Base-by-base conservation (phyloP, 2,113 vertebrate species). In the Misgurnus mizolepis region DNA sequence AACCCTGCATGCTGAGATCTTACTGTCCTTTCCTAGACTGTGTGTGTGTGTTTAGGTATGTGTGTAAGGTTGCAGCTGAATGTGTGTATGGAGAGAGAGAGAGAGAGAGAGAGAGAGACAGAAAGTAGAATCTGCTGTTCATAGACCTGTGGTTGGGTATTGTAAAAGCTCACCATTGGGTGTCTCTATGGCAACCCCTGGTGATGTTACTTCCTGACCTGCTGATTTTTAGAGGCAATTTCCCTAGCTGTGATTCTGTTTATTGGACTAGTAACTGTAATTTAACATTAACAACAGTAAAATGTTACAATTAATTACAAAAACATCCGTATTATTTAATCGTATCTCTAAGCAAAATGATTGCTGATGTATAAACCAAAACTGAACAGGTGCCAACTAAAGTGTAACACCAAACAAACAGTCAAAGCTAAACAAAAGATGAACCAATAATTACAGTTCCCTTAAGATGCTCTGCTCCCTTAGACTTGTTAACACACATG, bases 401-500 rank as follows among this genome's bases (percentile, higher is more conserved):
- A 64, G 39, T 0, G n/a, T 50, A 47, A 50, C 22, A 34, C 43
- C 65, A 69, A 61, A 60, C 8, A 53, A 70, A 40, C 50, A 34
- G 22, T 53, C 14, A 72, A 41, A 40, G 18, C n/a, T 53, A 76
- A 76, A 83, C 74, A 76, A 81, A 62, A 78, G 47, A 60, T 79
- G 45, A 71, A 17, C 60, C 8, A 11, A 43, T 68, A 67, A 66
- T 34, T 53, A 73, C 0, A 17, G 73, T 62, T 76, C 80, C 34
- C 78, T 64, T 40, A 70, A 74, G 47, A 68, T 50, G 34, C 68
- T 83, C 85, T 89, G 90, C 88, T 90, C 87, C 89, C 88, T 88
- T 83, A 82, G 93, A 95, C 92, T 94, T 98, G 95, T 97, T 96
- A 96, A 95, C 93, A 94, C 92, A 94, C 93, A 95, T 94, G 95